A percentile compares a stretch with the other conserved stretches of the same genome.
Conservation (phyloP, 1,140 invertebrate species). For the Thrips palmi region DNA sequence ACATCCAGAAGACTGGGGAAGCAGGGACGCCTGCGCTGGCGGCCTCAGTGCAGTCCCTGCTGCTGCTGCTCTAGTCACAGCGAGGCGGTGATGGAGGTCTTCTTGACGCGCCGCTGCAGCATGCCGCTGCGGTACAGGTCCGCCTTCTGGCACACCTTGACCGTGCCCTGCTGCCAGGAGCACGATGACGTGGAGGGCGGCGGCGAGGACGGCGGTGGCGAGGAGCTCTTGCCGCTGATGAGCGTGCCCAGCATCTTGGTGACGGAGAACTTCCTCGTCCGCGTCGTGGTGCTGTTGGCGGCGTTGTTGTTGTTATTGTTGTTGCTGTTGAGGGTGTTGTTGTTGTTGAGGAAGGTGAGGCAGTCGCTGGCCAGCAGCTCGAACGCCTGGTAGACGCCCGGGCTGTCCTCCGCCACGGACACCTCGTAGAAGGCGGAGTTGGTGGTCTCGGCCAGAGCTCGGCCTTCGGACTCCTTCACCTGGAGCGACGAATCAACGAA, state of each 20-base stretch:
- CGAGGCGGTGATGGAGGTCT: constrained; percentile 32
- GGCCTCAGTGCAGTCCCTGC: not conserved
- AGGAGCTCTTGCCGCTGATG: constrained; percentile 29
- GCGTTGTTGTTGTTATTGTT: constrained; percentile 25
- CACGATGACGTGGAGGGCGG: constrained; percentile 17
- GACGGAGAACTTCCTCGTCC: constrained; percentile 53
- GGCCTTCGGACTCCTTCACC: constrained; percentile 50
- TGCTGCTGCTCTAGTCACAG: constrained; percentile 27
- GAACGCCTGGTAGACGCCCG: constrained; percentile 45
- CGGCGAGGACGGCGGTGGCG: too few relatives aligned
- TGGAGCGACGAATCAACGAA: constrained; percentile 27
- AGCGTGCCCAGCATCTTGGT: constrained; percentile 61
- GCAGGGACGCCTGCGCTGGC: not conserved
- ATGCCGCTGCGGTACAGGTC: constrained; percentile 33
- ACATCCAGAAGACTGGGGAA: too few relatives aligned
- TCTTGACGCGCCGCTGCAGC: constrained; percentile 30
- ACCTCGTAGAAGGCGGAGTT: constrained; percentile 54
- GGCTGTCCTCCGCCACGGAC: constrained; percentile 55
- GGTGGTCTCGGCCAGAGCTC: constrained; percentile 38
- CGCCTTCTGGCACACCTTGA: constrained; percentile 33
- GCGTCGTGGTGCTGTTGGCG: too few relatives aligned
- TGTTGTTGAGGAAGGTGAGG: constrained; percentile 44
- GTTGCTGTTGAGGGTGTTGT: constrained; percentile 26
- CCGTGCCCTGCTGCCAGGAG: constrained; percentile 27
- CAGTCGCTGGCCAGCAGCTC: constrained; percentile 43